Base-by-base conservation (phyloP, 2,113 vertebrate species). In the Mesitornis unicolor region DNA sequence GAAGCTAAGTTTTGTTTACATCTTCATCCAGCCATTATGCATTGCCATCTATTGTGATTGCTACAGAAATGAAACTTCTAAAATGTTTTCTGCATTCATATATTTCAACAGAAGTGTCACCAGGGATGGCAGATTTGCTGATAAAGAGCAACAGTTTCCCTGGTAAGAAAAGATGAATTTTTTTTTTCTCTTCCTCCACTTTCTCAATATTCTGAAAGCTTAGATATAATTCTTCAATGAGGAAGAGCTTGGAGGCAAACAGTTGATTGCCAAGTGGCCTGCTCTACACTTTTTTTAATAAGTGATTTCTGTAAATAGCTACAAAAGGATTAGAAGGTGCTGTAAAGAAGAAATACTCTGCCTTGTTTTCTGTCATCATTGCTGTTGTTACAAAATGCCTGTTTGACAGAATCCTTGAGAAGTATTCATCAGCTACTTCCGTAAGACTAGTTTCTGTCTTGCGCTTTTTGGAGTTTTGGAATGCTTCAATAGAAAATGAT, bases 41-140 rank as follows among this genome's bases (percentile, higher is more conserved):
- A 17, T 86, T 95, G 79, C 80, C 59, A 89, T 86, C 79, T 95
- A 92, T 95, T 95, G 83, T 89, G 94, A 96, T 89, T 86, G 71
- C 71, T 96, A 8, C 43, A 89, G 71, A 93, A 94, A 80, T 92
- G 89, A 95, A 95, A 90, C 84, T 92, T 94, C 53, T 82, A 9
- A 95, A 93, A 92, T 87, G 47, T 86, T 92, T 92, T 91, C 87
- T 78, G 51, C 68, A 64, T 95, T 96, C 84, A 29, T 89, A 2
- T 87, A 53, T 95, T 95, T 92, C 89, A 95, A 40, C 59, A 89
- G 69, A 92, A 78, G 47, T 94, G 90, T 89, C 79, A 95, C 54
- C 47, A 63, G 47, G 16, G 83, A 71, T 75, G 73, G 80, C 93
- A 95, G 73, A 90, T 91, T 84, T 91, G 60, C 86, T 92, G 89